These are phyloP conservation scores for Tiliacea aurago DNA, from an alignment of 2,888 invertebrate species.

Conservation along the genomic window DNA sequence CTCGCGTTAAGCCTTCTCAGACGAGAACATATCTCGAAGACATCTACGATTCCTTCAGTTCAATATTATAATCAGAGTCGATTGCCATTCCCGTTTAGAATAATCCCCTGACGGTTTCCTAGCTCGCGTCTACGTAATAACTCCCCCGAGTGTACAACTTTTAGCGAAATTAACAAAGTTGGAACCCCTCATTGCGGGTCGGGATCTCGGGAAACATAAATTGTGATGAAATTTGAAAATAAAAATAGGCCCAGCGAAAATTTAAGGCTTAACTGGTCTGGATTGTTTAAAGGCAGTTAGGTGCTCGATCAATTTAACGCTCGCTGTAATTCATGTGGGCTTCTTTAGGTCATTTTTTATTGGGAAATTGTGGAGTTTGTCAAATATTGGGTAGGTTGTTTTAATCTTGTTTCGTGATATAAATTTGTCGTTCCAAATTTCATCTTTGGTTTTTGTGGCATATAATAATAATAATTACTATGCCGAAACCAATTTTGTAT, in stretches of 20 bases:
- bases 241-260: slow-evolving; percentile 78
- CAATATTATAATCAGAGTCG: slow-evolving; percentile 63
- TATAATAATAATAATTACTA: not conserved
- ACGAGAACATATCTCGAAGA: slow-evolving; percentile 21
- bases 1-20: slow-evolving; percentile 13
- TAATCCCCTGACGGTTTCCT: slow-evolving; percentile 68
- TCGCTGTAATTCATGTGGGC: slow-evolving; percentile 42
- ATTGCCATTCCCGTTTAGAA: slow-evolving; percentile 66
- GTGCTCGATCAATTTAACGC: slow-evolving; percentile 56
- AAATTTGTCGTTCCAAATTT: not conserved
- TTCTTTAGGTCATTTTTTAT: slow-evolving; percentile 24
- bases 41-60: slow-evolving; percentile 54
- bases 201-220: slow-evolving; percentile 82
- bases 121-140: slow-evolving; percentile 79
- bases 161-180: slow-evolving; percentile 89
- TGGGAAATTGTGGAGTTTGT: slow-evolving; percentile 10
- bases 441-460: not conserved
- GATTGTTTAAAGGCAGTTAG: slow-evolving; percentile 67
- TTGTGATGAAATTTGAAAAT: slow-evolving; percentile 87
- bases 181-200: slow-evolving; percentile 72
- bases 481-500: not conserved
- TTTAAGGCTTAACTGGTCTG: slow-evolving; percentile 69
- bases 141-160: slow-evolving; percentile 84
- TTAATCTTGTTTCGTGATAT: not conserved
- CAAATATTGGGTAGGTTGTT: slow-evolving; percentile 15